Conservation (phyloP, 2,113 vertebrate genomes). For the Struthidea cinerea region DNA sequence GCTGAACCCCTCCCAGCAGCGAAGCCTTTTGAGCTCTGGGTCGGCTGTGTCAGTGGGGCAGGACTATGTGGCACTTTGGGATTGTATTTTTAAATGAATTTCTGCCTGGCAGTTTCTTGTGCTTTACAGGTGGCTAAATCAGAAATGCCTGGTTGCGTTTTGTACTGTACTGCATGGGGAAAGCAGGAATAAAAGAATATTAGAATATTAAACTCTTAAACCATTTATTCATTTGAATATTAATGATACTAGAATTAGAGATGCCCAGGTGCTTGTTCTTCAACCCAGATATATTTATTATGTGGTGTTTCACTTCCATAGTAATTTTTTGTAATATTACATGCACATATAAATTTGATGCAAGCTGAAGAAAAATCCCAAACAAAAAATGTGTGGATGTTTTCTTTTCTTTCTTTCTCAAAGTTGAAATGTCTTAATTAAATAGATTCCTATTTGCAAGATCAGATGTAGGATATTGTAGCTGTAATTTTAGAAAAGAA, state of each 20-base stretch:
- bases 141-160: background rate
- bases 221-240: background rate
- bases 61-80: accelerated
- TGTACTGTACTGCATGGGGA: background rate
- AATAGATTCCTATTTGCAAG: background rate
- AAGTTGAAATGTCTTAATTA: background rate
- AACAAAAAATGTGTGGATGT: background rate
- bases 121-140: background rate
- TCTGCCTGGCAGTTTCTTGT: background rate
- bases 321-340: background rate
- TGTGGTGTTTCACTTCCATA: background rate
- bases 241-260: background rate
- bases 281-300: background rate
- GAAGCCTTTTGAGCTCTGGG: background rate
- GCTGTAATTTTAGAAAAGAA: background rate
- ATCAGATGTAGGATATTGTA: background rate
- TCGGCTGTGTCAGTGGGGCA: background rate
- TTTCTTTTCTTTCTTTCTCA: background rate
- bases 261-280: background rate
- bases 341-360: background rate
- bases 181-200: background rate
- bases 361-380: background rate
- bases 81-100: background rate
- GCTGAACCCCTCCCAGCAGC: background rate
- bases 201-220: background rate